Evolutionary conservation across 2,888 invertebrate species (phyloP).

Genomic region (Macrosoma leucophasiata): DNA sequence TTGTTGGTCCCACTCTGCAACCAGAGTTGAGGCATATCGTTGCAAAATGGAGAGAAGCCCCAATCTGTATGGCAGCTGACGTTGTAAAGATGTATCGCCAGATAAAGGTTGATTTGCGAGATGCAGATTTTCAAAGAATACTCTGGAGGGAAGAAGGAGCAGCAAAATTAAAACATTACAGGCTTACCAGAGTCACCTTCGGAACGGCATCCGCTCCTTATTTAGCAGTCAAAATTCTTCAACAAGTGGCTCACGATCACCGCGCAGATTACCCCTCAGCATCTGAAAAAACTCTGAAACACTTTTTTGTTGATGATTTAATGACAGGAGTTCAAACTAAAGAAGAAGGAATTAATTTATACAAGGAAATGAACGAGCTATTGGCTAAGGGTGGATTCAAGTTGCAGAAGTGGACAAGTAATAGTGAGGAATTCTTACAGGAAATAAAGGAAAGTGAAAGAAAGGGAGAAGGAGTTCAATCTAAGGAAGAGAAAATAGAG

Average conservation of each 20-base stretch:
- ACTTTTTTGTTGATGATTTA: slow-evolving; percentile 25
- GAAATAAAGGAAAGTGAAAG: slow-evolving; percentile 12
- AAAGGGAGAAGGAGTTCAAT: slow-evolving; percentile 10
- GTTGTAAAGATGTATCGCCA: slow-evolving; percentile 11
- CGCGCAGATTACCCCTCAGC: slow-evolving; percentile 15
- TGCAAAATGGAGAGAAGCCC: slow-evolving; percentile 7
- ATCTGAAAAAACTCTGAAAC: slow-evolving; percentile 3
- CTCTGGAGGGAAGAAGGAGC: slow-evolving; percentile 11
- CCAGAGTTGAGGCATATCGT: slow-evolving; percentile 16
- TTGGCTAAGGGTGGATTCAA: slow-evolving; percentile 27
- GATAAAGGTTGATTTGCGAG: slow-evolving; percentile 1
- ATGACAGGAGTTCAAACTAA: slow-evolving; percentile 23
- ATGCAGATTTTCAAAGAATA: slow-evolving; percentile 14
- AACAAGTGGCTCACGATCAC: slow-evolving; percentile 21
- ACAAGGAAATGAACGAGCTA: slow-evolving; percentile 23
- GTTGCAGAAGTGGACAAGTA: slow-evolving; percentile 31
- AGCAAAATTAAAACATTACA: slow-evolving; percentile 8
- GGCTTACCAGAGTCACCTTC: slow-evolving; percentile 19
- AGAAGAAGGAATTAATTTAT: slow-evolving; percentile 22
- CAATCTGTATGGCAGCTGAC: slow-evolving; percentile 7
- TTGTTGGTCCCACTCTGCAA: slow-evolving; percentile 21
- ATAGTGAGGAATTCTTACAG: slow-evolving; percentile 19
- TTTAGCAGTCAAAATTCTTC: slow-evolving; percentile 19
- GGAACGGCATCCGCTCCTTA: slow-evolving; percentile 22
- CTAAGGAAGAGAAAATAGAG: slow-evolving; percentile 1